A percentile compares a stretch with the other conserved stretches of the same genome.
Conservation (phyloP, 1,140 invertebrate species). For the honey bee (Apis mellifera) region DNA sequence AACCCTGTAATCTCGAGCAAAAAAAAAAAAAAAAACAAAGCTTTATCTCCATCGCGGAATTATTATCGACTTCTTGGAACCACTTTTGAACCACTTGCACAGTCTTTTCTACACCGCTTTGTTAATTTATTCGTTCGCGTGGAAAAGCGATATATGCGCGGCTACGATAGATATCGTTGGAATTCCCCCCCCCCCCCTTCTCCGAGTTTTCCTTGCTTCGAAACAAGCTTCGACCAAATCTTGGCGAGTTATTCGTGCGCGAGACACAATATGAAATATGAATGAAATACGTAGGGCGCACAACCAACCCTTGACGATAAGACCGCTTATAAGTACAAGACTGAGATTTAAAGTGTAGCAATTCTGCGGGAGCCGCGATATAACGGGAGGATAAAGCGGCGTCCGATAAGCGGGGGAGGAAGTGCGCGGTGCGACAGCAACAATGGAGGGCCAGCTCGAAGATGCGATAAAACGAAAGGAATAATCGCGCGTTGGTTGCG, state of each 20-base stretch:
- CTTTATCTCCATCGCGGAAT: neutral
- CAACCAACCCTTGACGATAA: conserved; percentile 6
- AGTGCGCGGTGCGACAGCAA: neutral
- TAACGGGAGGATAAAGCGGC: conserved; percentile 21
- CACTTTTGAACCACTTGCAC: neutral
- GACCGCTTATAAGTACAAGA: conserved; percentile 7
- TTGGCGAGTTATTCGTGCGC: conserved; percentile 3
- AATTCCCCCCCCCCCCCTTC: neutral
- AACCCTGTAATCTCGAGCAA: too few relatives aligned
- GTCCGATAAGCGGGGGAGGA: conserved; percentile 23
- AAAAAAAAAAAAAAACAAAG: too few relatives aligned
- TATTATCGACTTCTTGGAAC: neutral
- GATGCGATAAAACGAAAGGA: conserved; percentile 13
- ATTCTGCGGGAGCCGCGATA: conserved; percentile 35
- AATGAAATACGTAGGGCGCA: conserved; percentile 13
- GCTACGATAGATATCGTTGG: neutral
- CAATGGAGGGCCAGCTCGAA: conserved; percentile 11
- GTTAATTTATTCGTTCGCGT: conserved; percentile 26
- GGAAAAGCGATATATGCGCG: neutral
- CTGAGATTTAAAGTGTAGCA: conserved; percentile 34
- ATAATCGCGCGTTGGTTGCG: neutral
- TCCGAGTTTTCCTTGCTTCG: too few relatives aligned
- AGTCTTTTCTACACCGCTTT: neutral
- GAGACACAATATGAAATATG: conserved; percentile 35
- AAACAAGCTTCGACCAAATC: neutral